Evolutionary conservation across 64 coral and sea anemone genomes (phyloP).

Genomic region (Hydrozoanthus tunicans): DNA sequence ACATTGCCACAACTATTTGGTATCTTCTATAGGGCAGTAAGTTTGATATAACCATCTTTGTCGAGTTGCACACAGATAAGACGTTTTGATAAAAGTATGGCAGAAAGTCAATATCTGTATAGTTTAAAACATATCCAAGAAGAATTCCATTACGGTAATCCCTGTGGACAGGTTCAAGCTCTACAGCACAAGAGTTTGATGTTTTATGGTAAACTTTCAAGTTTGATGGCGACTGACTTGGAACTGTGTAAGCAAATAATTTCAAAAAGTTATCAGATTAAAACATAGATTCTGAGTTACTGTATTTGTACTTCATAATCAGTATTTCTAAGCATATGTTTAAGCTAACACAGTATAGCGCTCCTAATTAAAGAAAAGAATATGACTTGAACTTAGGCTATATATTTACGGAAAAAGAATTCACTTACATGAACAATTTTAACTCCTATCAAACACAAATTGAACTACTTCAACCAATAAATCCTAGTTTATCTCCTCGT

Average conservation of each 20-base stretch:
- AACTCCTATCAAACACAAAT: no score
- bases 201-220: background rate
- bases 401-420: no score
- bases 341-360: no score
- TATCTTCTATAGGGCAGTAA: slow-evolving; percentile 18
- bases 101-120: background rate
- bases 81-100: background rate
- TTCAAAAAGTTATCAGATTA: background rate
- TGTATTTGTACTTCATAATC: background rate
- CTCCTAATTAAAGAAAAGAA: no score
- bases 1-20: background rate
- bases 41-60: background rate
- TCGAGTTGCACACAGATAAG: background rate
- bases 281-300: background rate
- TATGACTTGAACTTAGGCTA: no score
- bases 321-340: no score
- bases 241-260: background rate
- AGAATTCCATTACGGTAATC: slow-evolving; percentile 5
- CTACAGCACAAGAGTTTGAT: background rate
- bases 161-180: background rate
- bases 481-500: no score
- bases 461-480: no score
- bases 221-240: background rate
- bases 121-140: background rate
- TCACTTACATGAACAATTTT: no score